Percentiles rank a stretch among this genome's conserved stretches.
Conservation (phyloP, 2,888 invertebrate genomes). For the Rhimphoctona megacephalus region DNA sequence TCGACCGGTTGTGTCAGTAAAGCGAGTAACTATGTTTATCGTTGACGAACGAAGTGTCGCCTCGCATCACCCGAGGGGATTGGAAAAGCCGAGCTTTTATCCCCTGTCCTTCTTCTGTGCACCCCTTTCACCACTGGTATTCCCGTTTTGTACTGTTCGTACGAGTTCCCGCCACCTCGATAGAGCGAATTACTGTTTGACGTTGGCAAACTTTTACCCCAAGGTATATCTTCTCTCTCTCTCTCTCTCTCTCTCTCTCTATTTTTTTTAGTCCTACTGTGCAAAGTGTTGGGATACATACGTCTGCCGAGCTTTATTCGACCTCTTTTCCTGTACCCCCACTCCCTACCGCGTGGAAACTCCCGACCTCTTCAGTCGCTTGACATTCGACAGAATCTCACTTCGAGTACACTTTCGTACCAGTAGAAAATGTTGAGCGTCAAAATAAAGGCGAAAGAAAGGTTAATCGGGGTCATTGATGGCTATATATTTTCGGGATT, state of each 20-base stretch:
- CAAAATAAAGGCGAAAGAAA: neutral
- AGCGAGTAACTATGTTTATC: conserved; percentile 75
- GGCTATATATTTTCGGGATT: neutral
- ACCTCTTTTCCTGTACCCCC: conserved; percentile 32
- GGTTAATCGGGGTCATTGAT: neutral
- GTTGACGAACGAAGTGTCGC: conserved; percentile 74
- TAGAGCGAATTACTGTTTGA: conserved; percentile 76
- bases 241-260: neutral
- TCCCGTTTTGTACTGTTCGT: conserved; percentile 39
- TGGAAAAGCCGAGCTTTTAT: conserved; percentile 53
- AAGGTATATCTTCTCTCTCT: conserved; percentile 66
- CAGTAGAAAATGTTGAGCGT: neutral
- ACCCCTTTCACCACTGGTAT: conserved; percentile 22
- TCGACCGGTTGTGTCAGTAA: conserved; percentile 64
- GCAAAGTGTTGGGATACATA: conserved; percentile 32
- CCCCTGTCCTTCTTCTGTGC: conserved; percentile 5
- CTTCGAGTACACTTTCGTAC: conserved; percentile 11
- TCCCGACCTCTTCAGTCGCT: conserved; percentile 68
- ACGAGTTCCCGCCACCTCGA: conserved; percentile 57
- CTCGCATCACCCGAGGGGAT: conserved; percentile 67
- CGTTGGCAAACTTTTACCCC: conserved; percentile 75
- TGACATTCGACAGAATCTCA: conserved; percentile 55
- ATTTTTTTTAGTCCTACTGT: conserved; percentile 24
- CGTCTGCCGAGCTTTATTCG: conserved; percentile 10
- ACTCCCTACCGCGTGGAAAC: conserved; percentile 29